phyloP scores from a whole-genome alignment of 2,888 invertebrate species.

The Therioaphis trifolii region DNA sequence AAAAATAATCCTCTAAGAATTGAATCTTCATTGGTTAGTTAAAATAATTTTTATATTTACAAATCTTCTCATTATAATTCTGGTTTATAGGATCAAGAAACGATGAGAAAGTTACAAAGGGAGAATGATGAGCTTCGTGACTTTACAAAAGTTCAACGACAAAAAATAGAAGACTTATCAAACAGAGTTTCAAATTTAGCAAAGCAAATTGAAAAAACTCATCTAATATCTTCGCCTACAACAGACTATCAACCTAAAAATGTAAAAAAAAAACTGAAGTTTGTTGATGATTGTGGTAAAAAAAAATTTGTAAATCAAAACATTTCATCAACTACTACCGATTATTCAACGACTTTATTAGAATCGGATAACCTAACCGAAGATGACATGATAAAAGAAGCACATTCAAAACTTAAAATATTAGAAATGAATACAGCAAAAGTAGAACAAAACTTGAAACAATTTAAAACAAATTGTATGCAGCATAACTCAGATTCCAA shows the following conservation, averaged over 20 bases:
- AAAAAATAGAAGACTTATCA: constrained; percentile 49
- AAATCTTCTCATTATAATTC: background rate
- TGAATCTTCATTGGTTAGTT: constrained; percentile 11
- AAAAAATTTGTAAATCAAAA: constrained; percentile 65
- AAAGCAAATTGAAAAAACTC: constrained; percentile 51
- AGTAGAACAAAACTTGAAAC: constrained; percentile 72
- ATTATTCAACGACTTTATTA: constrained; percentile 69
- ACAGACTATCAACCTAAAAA: constrained; percentile 3
- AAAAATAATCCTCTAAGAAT: background rate
- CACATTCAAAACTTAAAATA: constrained; percentile 71
- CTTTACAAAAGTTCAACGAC: constrained; percentile 23
- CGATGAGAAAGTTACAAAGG: constrained; percentile 40
- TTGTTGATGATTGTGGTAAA: background rate
- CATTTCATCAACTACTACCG: constrained; percentile 65
- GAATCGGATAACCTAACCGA: constrained; percentile 53
- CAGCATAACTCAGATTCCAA: background rate
- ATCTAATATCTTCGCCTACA: background rate
- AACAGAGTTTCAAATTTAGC: constrained; percentile 24
- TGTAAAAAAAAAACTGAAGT: constrained; percentile 33
- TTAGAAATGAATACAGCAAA: constrained; percentile 75
- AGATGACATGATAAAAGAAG: constrained; percentile 71
- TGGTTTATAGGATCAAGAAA: constrained; percentile 37
- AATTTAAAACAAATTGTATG: constrained; percentile 67
- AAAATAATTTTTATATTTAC: background rate
- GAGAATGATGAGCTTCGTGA: constrained; percentile 52